Base-by-base conservation (phyloP, 2,888 invertebrate genomes). In the Phoronis australis region DNA sequence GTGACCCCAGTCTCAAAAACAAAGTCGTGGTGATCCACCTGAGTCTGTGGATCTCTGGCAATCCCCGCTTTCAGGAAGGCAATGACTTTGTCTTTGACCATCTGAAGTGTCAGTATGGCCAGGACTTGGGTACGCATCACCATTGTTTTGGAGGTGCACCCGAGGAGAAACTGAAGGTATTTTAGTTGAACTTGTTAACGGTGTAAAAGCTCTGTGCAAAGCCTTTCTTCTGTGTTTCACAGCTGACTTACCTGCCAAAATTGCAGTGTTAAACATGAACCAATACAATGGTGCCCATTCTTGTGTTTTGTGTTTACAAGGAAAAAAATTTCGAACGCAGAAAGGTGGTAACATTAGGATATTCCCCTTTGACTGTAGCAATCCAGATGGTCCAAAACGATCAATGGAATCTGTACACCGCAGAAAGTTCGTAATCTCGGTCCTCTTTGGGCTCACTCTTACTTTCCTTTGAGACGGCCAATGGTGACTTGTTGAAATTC, bases 401-500 rank as follows among this genome's bases (percentile, higher is more conserved):
- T 21, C 40, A 6, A 12, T 23, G 3, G 2, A 4, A 6, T 18
- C 18, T 23, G 3, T 20, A 2, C 3, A 20, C 31, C 45, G 1
- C 12, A 41, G 2, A 42, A 9, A n/a, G 52, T 45, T 3, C 15
- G 27, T 23, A 24, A 48, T n/a, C n/a, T 48, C 27, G 48, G 52
- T 3, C 52, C 52, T 15, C 31, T 52, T 31, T 52, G 49, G 49
- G 12, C 15, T 5, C 18, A 37, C 9, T 48, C 48, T 5, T 52
- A 45, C 31, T 52, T 52, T 38, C 49, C 4, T 52, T 49, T 43
- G 49, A 52, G 41, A n/a, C 6, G 21, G 46, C 49, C 12, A 52
- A 52, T 49, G 52, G 52, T 20, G 47, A 49, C 2, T n/a, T 52
- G 4, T 26, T 49, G 1, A 46, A 52, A 40, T 12, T 49, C 4